Percentiles rank a stretch among this genome's conserved stretches.
Conservation (phyloP, 2,113 vertebrate species). For the Brienomyrus longianalis region DNA sequence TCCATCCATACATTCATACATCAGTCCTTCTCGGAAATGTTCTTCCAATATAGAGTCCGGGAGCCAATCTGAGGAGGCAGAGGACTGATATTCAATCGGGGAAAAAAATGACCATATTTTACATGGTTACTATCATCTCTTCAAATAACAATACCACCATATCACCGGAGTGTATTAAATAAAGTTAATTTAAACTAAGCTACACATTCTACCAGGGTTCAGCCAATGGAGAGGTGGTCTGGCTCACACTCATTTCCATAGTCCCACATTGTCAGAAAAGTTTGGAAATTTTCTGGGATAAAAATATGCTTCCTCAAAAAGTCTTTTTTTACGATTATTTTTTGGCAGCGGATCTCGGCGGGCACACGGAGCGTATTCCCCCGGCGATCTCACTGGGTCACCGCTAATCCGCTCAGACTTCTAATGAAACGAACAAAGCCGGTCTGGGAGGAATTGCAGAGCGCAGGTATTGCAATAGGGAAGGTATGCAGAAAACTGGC, state of each 20-base stretch:
- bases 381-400: neutral
- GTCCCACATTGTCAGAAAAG: neutral
- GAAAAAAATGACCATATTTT: neutral
- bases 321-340: neutral
- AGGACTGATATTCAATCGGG: neutral
- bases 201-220: neutral
- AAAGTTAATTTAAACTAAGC: neutral
- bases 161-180: neutral
- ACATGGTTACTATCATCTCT: neutral
- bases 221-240: neutral
- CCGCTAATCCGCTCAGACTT: neutral
- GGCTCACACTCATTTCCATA: neutral
- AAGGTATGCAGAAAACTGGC: slow-evolving; percentile 17
- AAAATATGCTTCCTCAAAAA: neutral
- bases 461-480: slow-evolving; percentile 13
- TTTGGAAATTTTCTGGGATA: neutral
- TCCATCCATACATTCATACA: neutral
- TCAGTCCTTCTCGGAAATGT: neutral
- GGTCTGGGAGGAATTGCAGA: neutral
- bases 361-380: neutral
- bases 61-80: neutral
- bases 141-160: neutral
- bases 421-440: slow-evolving; percentile 10
- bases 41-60: neutral
- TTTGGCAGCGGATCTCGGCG: neutral